Evolutionary conservation across 1,140 invertebrate genomes (phyloP), one percentile per base, ranked within the genome.

Genomic region (Drosophila murphyi): DNA sequence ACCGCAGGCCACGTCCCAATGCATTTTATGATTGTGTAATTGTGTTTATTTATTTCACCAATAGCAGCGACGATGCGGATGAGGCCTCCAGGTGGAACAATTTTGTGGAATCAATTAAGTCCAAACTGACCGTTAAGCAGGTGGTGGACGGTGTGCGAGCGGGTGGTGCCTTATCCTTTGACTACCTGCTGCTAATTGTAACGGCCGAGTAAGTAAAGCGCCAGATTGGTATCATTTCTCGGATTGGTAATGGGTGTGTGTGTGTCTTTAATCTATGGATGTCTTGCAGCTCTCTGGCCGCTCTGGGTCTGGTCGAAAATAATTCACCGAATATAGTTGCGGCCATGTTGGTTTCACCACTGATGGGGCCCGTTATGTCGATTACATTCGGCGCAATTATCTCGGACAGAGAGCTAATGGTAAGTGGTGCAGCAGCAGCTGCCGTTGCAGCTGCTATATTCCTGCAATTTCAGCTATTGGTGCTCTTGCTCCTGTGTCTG

Each of bases 281-380:
- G 52, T 70, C 48, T 63, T 79, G 37, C 77, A 95, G 94, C 86
- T 94, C 93, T 4, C 82, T 95, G 48, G 94, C 94, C 29, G 94
- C 94, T 5, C 87, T 95, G 8, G 94, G 94, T n/a, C 79, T 95
- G 28, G 94, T 95, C 0, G 94, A 95, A 91, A 95, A 95, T 79
- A 95, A 94, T 76, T 95, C 96, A 2, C 96, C 97, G 2, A 95
- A 97, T 82, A 95, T 97, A 59, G 96, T 97, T 31, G 97, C 97
- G 12, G 96, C 96, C 50, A 98, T 98, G 97, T 93, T 98, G 70
- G 96, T 97, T 2, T 97, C 97, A 2, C 97, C 97, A 0, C 93
- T 97, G 3, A 98, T 97, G 97, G 96, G 96, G 43, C 97, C 97
- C 0, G 96, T 97, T 6, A 96, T 97, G 95, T 97, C 96, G 6